phyloP scores from a whole-genome alignment of 1,140 invertebrate species.

The Popillia japonica region DNA sequence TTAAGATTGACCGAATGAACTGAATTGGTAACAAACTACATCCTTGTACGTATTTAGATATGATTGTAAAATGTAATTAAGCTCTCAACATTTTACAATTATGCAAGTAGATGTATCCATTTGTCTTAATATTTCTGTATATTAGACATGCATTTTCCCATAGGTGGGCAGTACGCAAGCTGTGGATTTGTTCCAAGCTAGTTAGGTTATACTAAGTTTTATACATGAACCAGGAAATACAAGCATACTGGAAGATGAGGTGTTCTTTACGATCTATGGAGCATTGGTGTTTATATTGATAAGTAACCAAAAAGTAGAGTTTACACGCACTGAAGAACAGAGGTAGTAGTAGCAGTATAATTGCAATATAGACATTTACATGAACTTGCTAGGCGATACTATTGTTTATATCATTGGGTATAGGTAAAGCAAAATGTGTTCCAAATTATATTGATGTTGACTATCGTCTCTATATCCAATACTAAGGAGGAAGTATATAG shows the following conservation, averaged over 20 bases:
- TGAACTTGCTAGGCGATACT: not conserved
- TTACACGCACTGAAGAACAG: not conserved
- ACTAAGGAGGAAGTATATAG: not conserved
- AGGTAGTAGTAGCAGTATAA: not conserved
- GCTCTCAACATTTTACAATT: not conserved
- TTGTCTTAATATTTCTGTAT: constrained; percentile 16
- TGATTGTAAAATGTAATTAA: constrained; percentile 11
- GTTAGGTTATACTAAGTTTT: not conserved
- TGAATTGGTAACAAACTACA: not conserved
- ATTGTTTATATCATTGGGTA: not conserved
- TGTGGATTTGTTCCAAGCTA: not conserved
- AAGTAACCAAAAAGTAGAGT: not conserved
- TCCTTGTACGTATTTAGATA: not conserved
- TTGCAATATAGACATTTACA: not conserved
- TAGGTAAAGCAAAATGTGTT: not conserved
- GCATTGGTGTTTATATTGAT: not conserved
- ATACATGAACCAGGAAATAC: not conserved
- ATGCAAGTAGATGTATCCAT: not conserved
- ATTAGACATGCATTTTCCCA: constrained; percentile 3
- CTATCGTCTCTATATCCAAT: not conserved
- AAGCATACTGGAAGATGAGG: not conserved
- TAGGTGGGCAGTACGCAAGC: constrained; percentile 20
- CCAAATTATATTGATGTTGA: not conserved
- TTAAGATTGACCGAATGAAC: not conserved
- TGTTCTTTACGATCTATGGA: not conserved